phyloP scores from a whole-genome alignment of 2,113 vertebrate genomes.

The Athene cunicularia region DNA sequence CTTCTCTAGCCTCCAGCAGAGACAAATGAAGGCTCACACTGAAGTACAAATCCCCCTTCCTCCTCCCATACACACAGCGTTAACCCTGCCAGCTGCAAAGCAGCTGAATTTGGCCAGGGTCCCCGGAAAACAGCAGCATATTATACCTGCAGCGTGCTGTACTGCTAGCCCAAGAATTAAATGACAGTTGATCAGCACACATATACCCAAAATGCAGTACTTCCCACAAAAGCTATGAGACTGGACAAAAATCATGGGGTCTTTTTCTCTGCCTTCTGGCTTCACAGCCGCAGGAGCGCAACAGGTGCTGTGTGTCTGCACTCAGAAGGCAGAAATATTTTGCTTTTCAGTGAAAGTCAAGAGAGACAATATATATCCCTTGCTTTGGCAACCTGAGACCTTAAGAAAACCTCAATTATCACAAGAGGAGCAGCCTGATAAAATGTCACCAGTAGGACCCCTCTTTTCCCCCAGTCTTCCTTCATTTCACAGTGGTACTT shows the following conservation, averaged over 20 bases:
- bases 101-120: not conserved
- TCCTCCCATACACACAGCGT: not conserved
- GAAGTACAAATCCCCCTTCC: not conserved
- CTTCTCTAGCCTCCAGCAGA: not conserved
- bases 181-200: not conserved
- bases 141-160: fast-evolving
- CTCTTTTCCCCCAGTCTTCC: not conserved
- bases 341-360: not conserved
- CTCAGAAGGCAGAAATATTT: not conserved
- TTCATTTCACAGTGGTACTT: not conserved
- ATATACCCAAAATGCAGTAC: not conserved
- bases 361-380: not conserved
- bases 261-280: not conserved
- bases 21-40: not conserved
- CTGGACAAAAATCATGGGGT: not conserved
- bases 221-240: not conserved
- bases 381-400: not conserved
- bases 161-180: not conserved
- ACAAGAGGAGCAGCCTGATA: not conserved
- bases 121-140: not conserved
- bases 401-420: not conserved
- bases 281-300: not conserved
- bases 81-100: not conserved
- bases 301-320: not conserved
- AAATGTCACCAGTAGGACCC: not conserved